Conservation (phyloP, 2,113 vertebrate genomes). For the Brevimyrus niger region DNA sequence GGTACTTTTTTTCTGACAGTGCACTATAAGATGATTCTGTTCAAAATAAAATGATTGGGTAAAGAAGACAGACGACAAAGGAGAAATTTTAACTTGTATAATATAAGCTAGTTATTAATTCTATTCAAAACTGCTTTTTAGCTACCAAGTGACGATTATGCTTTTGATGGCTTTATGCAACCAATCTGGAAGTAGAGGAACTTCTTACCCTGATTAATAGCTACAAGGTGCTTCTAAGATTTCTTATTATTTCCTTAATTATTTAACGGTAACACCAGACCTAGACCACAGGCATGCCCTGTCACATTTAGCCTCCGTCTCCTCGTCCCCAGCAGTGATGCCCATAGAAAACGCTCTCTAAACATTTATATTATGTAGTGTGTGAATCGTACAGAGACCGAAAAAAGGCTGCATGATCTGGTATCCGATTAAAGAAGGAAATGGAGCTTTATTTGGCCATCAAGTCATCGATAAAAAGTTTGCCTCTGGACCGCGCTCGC, state of each 20-base stretch:
- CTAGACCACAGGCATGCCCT: not conserved
- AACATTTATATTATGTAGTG: not conserved
- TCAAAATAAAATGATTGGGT: not conserved
- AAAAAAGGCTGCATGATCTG: not conserved
- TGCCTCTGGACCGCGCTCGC: not conserved
- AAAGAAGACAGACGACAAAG: not conserved
- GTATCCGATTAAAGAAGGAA: not conserved
- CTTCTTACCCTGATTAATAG: not conserved
- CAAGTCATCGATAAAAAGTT: not conserved
- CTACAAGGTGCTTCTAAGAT: not conserved
- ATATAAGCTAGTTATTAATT: not conserved
- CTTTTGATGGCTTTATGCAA: not conserved
- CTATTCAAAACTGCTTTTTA: not conserved
- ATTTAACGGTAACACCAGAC: not conserved
- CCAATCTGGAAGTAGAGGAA: not conserved
- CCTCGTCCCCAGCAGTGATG: not conserved
- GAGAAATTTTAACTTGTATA: not conserved
- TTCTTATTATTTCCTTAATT: not conserved
- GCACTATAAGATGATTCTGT: not conserved
- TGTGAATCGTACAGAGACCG: not conserved
- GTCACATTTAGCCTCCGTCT: not conserved
- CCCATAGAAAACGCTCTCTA: not conserved
- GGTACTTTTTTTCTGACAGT: no score
- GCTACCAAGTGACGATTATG: not conserved
- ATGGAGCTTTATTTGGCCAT: not conserved